Base-by-base conservation (phyloP, 2,888 invertebrate species). In the Schizaphis graminum region DNA sequence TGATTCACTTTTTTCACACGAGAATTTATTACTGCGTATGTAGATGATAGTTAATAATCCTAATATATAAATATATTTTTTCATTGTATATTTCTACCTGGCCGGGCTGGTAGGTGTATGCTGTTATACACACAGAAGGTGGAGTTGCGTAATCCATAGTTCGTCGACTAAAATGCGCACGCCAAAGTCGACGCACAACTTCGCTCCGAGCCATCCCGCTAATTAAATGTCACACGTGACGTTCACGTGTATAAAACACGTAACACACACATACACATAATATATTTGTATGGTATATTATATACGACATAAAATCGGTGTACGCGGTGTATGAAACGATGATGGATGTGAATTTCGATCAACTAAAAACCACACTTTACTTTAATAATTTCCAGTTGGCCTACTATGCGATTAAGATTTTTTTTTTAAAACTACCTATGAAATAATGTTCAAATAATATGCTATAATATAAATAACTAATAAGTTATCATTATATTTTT, bases 171-270 rank as follows among this genome's bases (percentile, higher is more conserved):
- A 26, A 44, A 85, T 28, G 44, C 85, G 28, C 85, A 13, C 85
- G 11, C 41, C 44, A 85, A 44, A 85, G 41, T 44, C 85, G 44
- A 85, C 28, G 35, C 21, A 77, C 35, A 77, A 77, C 77, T 77
- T 77, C 8, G 57, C 47, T 10, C 26, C 44, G 44, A 89, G 89
- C 57, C 89, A 41, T 56, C 89, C 28, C 3, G 28, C 44, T 49
- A 90, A 67, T 90, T 90, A 67, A 67, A 90, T 67, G 49, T 67
- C 67, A 28, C 61, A 24, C n/a, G 47, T 44, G 57, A 88, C 87
- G 21, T 77, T 77, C 77, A 77, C 35, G 77, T 77, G 77, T 35
- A 77, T 8, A 35, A 2, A 35, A 77, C 77, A 41, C 21, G 7
- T 21, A 35, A n/a, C 67, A 21, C 61, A 16, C 28, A 53, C 61